Percentiles rank a stretch among this genome's conserved stretches.
These are phyloP conservation scores for Willisornis vidua DNA, from an alignment of 2,113 vertebrate species.

Conservation along the genomic window DNA sequence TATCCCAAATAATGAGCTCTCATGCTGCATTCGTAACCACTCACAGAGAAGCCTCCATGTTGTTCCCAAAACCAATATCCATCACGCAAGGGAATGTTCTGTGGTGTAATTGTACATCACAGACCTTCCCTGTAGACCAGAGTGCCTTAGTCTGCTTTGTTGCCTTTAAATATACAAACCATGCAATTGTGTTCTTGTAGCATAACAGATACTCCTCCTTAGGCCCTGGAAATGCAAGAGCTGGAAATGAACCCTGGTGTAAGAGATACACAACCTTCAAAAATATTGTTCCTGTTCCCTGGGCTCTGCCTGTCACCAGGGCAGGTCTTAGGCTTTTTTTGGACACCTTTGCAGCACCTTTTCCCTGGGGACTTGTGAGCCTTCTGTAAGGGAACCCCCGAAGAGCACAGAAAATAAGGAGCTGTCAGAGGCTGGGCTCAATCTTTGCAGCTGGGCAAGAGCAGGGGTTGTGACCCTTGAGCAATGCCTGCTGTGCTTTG, in stretches of 20 bases:
- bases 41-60: conserved; percentile 11
- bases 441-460: neutral
- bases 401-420: neutral
- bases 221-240: neutral
- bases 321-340: neutral
- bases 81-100: neutral
- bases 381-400: neutral
- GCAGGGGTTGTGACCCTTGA: neutral
- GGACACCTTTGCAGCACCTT: neutral
- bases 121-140: neutral
- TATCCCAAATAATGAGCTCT: neutral
- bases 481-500: neutral
- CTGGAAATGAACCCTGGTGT: neutral
- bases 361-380: neutral
- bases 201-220: neutral
- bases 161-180: neutral
- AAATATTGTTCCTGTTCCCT: neutral
- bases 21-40: neutral
- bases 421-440: neutral
- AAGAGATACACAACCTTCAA: neutral
- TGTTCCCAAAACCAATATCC: neutral
- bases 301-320: neutral
- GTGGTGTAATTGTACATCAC: neutral
- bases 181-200: neutral
- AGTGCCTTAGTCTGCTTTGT: neutral